Base-by-base conservation (phyloP, 2,888 invertebrate species). In the Eupithecia inturbata region DNA sequence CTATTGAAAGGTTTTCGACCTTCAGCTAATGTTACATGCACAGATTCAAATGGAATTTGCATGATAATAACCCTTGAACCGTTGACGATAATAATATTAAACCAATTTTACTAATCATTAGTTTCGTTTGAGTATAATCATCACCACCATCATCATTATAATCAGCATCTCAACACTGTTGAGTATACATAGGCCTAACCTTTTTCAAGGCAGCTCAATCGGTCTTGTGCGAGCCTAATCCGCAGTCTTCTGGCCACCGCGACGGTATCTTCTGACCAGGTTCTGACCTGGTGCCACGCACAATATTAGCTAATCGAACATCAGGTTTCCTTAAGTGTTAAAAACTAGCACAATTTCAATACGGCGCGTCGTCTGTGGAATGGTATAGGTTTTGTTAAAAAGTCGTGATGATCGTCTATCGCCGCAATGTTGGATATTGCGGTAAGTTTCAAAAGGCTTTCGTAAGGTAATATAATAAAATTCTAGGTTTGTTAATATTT, bases 1-100 rank as follows among this genome's bases (percentile, higher is more conserved):
- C 83, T 85, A 81, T 89, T 82, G 87, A 87, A 88, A 89, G 84
- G 84, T 84, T 87, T 87, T 84, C 84, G 84, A 86, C 89, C 88
- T 89, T 88, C 87, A 73, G 76, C 67, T 76, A 80, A 74, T 82
- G 78, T 79, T 81, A 67, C 75, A 80, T 77, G 77, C 53, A 60
- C 71, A 64, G 64, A 66, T 74, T 78, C 78, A 73, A 79, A 77
- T 78, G 67, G 75, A 78, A 76, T 78, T 77, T 78, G 73, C 79
- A 79, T 77, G 78, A 75, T 80, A 81, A 77, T 83, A 41, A 62
- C 39, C 28, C 49, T 77, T 75, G 66, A 71, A 14, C 66, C 14
- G 36, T 66, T 66, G 12, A 12, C 14, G 39, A 39, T 26, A 26
- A 22, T 36, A 22, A 12, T 31, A n/a, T 22, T 36, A 64, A 83